These are phyloP conservation scores for Oryzias dopingdopingensis DNA, from an alignment of 2,797 vertebrate genomes.

Conservation along the genomic window DNA sequence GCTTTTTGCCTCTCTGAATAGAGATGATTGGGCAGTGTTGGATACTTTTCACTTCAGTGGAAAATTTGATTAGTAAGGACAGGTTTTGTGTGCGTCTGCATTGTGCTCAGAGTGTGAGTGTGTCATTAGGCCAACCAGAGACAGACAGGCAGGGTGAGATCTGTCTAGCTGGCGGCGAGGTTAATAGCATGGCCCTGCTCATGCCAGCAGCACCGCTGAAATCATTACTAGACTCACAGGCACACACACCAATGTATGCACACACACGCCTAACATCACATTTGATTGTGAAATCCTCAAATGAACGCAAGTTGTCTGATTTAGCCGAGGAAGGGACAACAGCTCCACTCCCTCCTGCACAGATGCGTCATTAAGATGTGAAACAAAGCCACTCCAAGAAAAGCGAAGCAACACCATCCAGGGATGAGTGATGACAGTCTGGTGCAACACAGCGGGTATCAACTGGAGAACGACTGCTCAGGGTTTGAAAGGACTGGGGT, in stretches of 20 bases:
- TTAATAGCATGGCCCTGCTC: constrained; percentile 79
- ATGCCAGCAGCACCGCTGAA: constrained; percentile 75
- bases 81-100: constrained; percentile 40
- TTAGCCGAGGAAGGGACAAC: constrained; percentile 33
- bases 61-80: constrained; percentile 69
- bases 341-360: constrained; percentile 11
- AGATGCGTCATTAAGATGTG: constrained; percentile 32
- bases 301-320: constrained; percentile 25
- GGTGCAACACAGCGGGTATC: constrained; percentile 45
- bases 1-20: constrained; percentile 65
- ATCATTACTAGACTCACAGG: constrained; percentile 70
- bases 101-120: constrained; percentile 43
- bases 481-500: constrained; percentile 64
- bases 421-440: constrained; percentile 55
- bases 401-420: constrained; percentile 48
- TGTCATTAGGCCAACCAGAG: constrained; percentile 67
- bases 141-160: constrained; percentile 74
- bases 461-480: constrained; percentile 55
- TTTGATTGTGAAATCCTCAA: constrained; percentile 32
- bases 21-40: constrained; percentile 67
- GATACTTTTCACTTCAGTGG: constrained; percentile 70
- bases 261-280: constrained; percentile 1
- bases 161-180: constrained; percentile 76
- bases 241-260: constrained; percentile 17
- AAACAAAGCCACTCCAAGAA: constrained; percentile 41